A percentile compares a stretch with the other conserved stretches of the same genome.
Evolutionary conservation across 2,888 invertebrate species (phyloP).

Genomic region (Pardosa pseudoannulata): DNA sequence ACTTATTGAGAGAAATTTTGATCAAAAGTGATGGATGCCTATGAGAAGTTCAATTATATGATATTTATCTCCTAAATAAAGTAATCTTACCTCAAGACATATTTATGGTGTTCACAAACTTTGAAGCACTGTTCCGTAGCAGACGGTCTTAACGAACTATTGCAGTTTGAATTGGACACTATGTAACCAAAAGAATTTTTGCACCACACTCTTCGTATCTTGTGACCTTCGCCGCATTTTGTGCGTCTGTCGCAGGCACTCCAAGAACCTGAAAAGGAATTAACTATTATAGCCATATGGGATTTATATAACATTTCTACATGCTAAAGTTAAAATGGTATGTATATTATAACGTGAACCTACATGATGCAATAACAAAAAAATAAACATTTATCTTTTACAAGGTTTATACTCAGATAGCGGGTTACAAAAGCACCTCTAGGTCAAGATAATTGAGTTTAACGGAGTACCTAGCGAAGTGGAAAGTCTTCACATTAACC

Average conservation of each 20-base stretch:
- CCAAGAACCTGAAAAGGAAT: constrained; percentile 50
- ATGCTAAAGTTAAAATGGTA: not conserved
- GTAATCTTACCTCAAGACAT: constrained; percentile 44
- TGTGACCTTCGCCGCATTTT: constrained; percentile 83
- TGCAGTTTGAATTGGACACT: constrained; percentile 47
- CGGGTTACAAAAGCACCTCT: not conserved
- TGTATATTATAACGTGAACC: not conserved
- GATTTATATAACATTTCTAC: too few relatives aligned
- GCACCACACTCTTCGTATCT: constrained; percentile 81
- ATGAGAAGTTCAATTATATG: too few relatives aligned
- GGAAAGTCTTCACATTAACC: too few relatives aligned
- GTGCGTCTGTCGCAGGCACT: constrained; percentile 80
- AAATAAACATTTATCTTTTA: not conserved
- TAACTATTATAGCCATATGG: not conserved
- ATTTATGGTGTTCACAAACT: constrained; percentile 56
- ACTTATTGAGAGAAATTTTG: too few relatives aligned
- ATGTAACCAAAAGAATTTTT: constrained; percentile 80
- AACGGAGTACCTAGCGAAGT: too few relatives aligned
- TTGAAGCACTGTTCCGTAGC: constrained; percentile 39
- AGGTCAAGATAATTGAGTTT: not conserved
- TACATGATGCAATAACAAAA: too few relatives aligned
- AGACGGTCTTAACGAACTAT: constrained; percentile 7
- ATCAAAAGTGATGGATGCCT: too few relatives aligned
- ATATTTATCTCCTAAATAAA: too few relatives aligned
- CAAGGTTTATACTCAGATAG: not conserved